A percentile compares a stretch with the other conserved stretches of the same genome.
Conservation (phyloP, 2,888 invertebrate species). For the Leuctra nigra region DNA sequence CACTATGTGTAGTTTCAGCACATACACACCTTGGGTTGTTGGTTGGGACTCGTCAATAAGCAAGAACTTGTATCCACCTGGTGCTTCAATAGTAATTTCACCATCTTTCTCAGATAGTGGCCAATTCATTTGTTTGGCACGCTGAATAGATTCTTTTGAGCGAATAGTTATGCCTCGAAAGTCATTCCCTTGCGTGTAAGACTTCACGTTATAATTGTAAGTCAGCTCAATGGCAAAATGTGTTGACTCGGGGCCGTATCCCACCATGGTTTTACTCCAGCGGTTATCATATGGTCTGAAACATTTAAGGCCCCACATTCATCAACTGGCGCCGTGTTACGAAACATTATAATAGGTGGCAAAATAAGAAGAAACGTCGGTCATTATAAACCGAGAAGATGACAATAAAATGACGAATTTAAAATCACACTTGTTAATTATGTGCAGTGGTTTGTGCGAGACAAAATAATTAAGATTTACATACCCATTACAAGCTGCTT, state of each 20-base stretch:
- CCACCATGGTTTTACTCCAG: constrained; percentile 99
- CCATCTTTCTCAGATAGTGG: constrained; percentile 59
- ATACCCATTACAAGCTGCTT: constrained; percentile 96
- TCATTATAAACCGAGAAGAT: too few relatives aligned
- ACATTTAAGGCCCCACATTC: too few relatives aligned
- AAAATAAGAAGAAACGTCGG: too few relatives aligned
- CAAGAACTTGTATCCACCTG: constrained; percentile 87
- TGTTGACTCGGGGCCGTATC: constrained; percentile 90
- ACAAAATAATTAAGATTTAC: too few relatives aligned
- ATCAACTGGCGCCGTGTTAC: too few relatives aligned
- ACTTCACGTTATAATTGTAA: constrained; percentile 90
- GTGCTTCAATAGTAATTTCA: constrained; percentile 63
- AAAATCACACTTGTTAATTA: too few relatives aligned
- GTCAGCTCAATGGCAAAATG: constrained; percentile 96
- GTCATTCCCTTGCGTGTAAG: constrained; percentile 88
- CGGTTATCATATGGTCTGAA: constrained; percentile 91
- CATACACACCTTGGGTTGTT: constrained; percentile 50
- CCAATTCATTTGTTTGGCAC: constrained; percentile 67
- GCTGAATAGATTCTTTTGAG: constrained; percentile 66
- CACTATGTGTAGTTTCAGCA: too few relatives aligned
- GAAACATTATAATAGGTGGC: too few relatives aligned
- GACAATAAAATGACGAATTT: too few relatives aligned
- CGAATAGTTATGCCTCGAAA: constrained; percentile 79
- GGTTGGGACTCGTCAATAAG: constrained; percentile 68
- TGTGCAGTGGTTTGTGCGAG: too few relatives aligned